A percentile compares a stretch with the other conserved stretches of the same genome.
phyloP scores from a whole-genome alignment of 2,888 invertebrate species.

The Oligia latruncula region DNA sequence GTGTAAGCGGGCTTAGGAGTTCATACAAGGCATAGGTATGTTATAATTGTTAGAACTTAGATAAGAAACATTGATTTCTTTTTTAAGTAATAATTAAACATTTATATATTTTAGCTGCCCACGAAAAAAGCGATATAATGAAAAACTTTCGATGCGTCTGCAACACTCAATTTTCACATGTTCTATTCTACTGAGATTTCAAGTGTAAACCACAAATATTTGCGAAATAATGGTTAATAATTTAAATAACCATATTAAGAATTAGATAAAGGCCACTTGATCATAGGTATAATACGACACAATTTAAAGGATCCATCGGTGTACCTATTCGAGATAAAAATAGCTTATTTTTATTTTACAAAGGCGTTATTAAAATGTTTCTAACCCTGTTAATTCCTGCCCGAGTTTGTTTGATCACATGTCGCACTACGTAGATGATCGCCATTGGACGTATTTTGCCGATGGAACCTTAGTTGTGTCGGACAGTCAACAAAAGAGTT shows the following conservation, averaged over 20 bases:
- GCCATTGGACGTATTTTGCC: not conserved
- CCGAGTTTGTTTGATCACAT: not conserved
- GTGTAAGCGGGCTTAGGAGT: not conserved
- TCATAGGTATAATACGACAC: constrained; percentile 1
- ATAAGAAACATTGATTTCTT: constrained; percentile 15
- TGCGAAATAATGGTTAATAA: constrained; percentile 24
- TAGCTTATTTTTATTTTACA: not conserved
- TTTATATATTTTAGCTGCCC: constrained; percentile 27
- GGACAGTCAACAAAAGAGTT: constrained; percentile 19
- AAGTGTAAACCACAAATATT: constrained; percentile 17
- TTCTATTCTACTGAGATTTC: constrained; percentile 51
- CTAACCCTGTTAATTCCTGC: constrained; percentile 5
- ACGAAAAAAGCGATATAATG: constrained; percentile 10
- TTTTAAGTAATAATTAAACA: constrained; percentile 9
- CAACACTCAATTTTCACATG: constrained; percentile 8
- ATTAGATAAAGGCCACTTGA: constrained; percentile 51
- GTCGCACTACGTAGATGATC: not conserved
- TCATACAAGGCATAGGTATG: not conserved
- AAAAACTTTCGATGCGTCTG: constrained; percentile 18
- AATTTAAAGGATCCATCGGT: constrained; percentile 26
- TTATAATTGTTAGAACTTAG: constrained; percentile 27
- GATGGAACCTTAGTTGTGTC: constrained; percentile 19
- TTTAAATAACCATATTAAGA: constrained; percentile 24
- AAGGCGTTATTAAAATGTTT: not conserved
- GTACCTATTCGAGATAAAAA: not conserved